A percentile compares a stretch with the other conserved stretches of the same genome.
Conservation (phyloP, 2,113 vertebrate genomes). For the Cynocephalus volans region DNA sequence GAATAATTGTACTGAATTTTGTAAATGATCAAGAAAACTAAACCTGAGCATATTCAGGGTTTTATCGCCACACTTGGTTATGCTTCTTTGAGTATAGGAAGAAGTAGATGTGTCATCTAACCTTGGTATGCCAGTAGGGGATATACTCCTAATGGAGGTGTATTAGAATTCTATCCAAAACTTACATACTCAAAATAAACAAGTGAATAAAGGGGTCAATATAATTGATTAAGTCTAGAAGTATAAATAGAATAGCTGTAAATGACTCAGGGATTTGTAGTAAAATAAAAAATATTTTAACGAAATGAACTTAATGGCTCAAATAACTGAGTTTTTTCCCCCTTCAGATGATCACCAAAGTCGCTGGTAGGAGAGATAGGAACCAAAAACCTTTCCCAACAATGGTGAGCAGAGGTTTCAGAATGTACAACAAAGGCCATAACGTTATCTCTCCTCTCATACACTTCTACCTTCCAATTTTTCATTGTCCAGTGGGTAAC, state of each 20-base stretch:
- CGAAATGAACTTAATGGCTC: neutral
- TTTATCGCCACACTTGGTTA: neutral
- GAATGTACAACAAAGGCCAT: neutral
- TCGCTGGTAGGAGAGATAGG: neutral
- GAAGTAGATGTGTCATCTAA: neutral
- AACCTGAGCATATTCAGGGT: neutral
- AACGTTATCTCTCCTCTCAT: neutral
- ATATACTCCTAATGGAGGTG: neutral
- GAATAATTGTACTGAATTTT: too few species aligned
- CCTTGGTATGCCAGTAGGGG: neutral
- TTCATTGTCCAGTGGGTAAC: neutral
- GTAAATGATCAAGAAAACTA: neutral
- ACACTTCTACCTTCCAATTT: neutral
- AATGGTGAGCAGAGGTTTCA: neutral
- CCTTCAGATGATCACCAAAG: neutral
- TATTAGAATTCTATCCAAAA: neutral
- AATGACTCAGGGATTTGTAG: neutral
- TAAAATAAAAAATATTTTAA: neutral
- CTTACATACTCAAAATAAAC: neutral
- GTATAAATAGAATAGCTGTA: neutral
- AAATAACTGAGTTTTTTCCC: neutral
- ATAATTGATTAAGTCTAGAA: neutral
- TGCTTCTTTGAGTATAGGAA: neutral
- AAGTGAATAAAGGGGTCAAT: neutral
- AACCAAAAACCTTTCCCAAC: too few species aligned